Evolutionary conservation across 1,140 invertebrate genomes (phyloP).

Genomic region (Zaprionus taronus): DNA sequence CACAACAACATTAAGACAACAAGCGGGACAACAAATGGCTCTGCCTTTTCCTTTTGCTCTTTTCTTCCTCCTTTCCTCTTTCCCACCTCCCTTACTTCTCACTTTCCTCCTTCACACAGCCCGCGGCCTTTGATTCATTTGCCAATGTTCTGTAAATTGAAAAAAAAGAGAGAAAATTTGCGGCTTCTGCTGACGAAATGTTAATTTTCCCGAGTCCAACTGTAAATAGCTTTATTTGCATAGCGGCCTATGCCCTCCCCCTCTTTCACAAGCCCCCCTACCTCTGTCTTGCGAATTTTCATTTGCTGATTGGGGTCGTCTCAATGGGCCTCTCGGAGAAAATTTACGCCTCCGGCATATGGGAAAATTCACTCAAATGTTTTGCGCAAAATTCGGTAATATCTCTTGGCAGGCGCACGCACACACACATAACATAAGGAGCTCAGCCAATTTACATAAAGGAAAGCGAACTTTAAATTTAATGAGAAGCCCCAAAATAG

Average conservation of each 20-base stretch:
- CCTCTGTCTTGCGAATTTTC: conserved; percentile 24
- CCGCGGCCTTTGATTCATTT: conserved; percentile 39
- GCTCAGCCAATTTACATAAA: conserved; percentile 26
- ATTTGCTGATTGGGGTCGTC: conserved; percentile 41
- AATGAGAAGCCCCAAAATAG: background rate
- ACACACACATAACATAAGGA: background rate
- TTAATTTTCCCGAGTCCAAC: conserved; percentile 44
- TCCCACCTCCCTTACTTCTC: background rate
- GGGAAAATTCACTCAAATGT: conserved; percentile 35
- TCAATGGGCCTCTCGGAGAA: conserved; percentile 5
- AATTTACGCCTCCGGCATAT: conserved; percentile 30
- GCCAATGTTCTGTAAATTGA: conserved; percentile 23
- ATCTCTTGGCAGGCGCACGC: conserved; percentile 1
- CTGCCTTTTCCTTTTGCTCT: background rate
- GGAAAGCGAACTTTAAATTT: conserved; percentile 19
- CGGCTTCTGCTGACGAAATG: conserved; percentile 43
- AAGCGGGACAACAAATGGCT: background rate
- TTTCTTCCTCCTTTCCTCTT: background rate
- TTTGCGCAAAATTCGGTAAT: conserved; percentile 20
- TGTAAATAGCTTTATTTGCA: conserved; percentile 54
- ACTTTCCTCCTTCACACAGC: background rate
- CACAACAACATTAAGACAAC: background rate
- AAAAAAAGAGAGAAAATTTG: conserved; percentile 27
- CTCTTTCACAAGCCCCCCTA: background rate
- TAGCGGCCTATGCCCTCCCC: conserved; percentile 9